Evolutionary conservation across 2,797 vertebrate genomes (phyloP).

Genomic region (Halcyon smyrnensis): DNA sequence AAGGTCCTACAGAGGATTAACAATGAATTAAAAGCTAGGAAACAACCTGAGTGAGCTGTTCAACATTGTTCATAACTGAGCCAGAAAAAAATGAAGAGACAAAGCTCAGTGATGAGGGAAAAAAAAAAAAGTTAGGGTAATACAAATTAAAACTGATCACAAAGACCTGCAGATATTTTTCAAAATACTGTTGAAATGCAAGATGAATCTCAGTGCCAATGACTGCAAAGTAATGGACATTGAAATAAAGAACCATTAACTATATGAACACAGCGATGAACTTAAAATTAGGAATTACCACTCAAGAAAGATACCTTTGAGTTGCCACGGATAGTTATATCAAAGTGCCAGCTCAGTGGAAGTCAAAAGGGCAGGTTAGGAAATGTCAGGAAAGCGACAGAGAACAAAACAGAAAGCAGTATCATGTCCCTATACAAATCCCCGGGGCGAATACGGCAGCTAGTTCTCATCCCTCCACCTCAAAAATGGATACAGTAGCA

Average conservation of each 20-base stretch:
- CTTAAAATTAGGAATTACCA: neutral
- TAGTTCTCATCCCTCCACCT: neutral
- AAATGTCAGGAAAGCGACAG: neutral
- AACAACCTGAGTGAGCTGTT: neutral
- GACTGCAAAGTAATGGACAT: neutral
- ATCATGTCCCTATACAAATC: neutral
- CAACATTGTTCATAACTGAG: neutral
- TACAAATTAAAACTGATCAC: neutral
- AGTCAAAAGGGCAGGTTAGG: neutral
- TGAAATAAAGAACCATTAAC: neutral
- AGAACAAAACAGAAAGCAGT: neutral
- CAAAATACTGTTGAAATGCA: neutral
- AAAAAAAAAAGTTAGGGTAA: neutral
- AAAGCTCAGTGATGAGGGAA: neutral
- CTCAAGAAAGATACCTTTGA: neutral
- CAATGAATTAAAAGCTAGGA: neutral
- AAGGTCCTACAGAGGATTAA: neutral
- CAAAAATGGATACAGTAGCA: neutral
- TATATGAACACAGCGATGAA: neutral
- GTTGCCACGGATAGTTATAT: neutral
- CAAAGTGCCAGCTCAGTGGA: neutral
- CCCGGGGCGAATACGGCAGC: neutral
- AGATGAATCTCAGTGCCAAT: neutral
- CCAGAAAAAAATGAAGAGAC: neutral
- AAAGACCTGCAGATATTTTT: neutral